phyloP scores from a whole-genome alignment of 2,888 invertebrate species.

The Ochlodes sylvanus region DNA sequence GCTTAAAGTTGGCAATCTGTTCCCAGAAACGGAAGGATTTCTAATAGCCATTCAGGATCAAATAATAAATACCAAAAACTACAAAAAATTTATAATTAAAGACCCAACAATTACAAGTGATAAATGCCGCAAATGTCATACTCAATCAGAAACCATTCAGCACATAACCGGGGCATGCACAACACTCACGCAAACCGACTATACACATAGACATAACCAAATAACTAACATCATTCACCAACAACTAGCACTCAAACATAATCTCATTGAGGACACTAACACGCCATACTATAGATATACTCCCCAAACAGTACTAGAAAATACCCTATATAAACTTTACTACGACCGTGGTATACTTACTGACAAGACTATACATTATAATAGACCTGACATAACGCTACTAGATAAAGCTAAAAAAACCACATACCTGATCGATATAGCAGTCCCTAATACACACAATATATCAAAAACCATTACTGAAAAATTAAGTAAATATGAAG shows the following conservation, averaged over 20 bases:
- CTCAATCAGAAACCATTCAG: conserved; percentile 36
- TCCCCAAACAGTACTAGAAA: conserved; percentile 16
- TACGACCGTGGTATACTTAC: conserved; percentile 34
- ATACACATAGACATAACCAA: conserved; percentile 43
- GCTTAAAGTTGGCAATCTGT: conserved; percentile 38
- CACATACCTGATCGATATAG: conserved; percentile 15
- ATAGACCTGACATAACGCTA: conserved; percentile 15
- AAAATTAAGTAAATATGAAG: conserved; percentile 13
- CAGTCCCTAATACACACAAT: conserved; percentile 14
- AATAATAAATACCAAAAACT: conserved; percentile 49
- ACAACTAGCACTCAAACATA: conserved; percentile 31
- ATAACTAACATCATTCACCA: conserved; percentile 32
- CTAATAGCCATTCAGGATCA: conserved; percentile 52
- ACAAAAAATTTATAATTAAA: conserved; percentile 39
- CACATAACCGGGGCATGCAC: conserved; percentile 40
- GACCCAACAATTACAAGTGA: conserved; percentile 30
- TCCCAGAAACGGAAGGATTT: conserved; percentile 45
- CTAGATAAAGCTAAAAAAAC: conserved; percentile 14
- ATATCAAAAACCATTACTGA: conserved; percentile 12
- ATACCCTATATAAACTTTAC: conserved; percentile 23
- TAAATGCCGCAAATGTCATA: conserved; percentile 38
- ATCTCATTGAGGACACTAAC: conserved; percentile 1
- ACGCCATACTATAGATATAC: conserved; percentile 36
- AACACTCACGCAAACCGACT: conserved; percentile 40
- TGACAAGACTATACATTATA: conserved; percentile 17